phyloP scores from a whole-genome alignment of 2,888 invertebrate genomes.

The Idaea aversata region DNA sequence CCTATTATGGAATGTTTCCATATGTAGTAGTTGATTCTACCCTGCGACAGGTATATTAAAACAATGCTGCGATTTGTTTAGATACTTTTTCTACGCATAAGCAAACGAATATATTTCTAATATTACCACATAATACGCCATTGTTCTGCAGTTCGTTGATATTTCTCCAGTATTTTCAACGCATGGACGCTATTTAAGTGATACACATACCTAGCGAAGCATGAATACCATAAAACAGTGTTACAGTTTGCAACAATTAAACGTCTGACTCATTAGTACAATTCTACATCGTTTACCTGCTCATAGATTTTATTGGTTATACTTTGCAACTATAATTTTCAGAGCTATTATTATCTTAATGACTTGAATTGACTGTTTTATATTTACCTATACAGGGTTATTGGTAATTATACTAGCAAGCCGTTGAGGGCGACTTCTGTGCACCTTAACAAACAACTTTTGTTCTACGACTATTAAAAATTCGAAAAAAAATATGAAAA shows the following conservation, averaged over 20 bases:
- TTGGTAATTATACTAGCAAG: no score
- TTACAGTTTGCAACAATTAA: conserved; percentile 59
- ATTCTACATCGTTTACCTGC: conserved; percentile 31
- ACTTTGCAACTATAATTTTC: not conserved
- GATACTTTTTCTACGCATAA: conserved; percentile 75
- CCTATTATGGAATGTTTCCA: conserved; percentile 36
- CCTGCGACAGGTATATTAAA: conserved; percentile 52
- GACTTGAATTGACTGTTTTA: not conserved
- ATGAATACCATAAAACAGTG: conserved; percentile 60
- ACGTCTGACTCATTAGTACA: conserved; percentile 39
- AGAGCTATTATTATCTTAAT: not conserved
- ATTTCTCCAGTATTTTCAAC: conserved; percentile 72
- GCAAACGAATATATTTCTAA: conserved; percentile 77
- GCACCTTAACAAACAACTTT: no score
- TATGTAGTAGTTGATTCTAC: conserved; percentile 54
- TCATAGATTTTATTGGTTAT: not conserved
- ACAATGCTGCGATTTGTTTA: conserved; percentile 78
- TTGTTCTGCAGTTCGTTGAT: conserved; percentile 75
- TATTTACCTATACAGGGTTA: not conserved
- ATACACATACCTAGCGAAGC: conserved; percentile 68
- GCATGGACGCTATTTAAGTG: conserved; percentile 68
- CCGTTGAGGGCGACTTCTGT: no score
- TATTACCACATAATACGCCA: conserved; percentile 80
- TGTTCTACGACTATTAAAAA: no score
- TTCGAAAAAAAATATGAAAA: no score